A percentile compares a stretch with the other conserved stretches of the same genome.
Evolutionary conservation across 1,140 invertebrate species (phyloP).

Genomic region (Parasteatoda tepidariorum): DNA sequence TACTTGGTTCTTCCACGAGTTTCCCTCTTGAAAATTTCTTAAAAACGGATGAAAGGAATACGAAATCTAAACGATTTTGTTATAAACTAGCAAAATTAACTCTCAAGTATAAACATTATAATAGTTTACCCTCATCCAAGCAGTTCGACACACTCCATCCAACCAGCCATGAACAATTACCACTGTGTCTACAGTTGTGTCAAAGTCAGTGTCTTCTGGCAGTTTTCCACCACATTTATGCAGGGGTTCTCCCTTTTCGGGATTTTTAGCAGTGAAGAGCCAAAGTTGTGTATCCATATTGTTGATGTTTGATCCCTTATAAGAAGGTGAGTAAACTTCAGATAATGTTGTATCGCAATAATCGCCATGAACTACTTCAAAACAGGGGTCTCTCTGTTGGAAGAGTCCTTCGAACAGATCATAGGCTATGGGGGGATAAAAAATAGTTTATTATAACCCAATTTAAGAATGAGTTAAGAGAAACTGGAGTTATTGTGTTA

Average conservation of each 20-base stretch:
- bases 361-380: neutral
- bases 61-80: neutral
- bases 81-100: neutral
- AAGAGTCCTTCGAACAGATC: neutral
- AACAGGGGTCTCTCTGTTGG: neutral
- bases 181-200: neutral
- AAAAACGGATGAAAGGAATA: neutral
- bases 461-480: no score
- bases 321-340: neutral
- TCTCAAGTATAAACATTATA: neutral
- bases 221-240: neutral
- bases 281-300: neutral
- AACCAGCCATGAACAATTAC: neutral
- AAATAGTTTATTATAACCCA: no score
- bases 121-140: neutral
- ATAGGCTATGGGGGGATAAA: neutral
- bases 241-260: neutral
- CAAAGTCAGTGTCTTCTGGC: neutral
- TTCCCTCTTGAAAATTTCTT: neutral
- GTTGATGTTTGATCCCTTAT: neutral
- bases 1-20: neutral
- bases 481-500: no score
- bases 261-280: neutral
- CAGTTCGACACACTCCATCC: neutral
- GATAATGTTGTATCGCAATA: neutral